Evolutionary conservation across 2,797 vertebrate genomes (phyloP).

Genomic region (Cygnus olor): DNA sequence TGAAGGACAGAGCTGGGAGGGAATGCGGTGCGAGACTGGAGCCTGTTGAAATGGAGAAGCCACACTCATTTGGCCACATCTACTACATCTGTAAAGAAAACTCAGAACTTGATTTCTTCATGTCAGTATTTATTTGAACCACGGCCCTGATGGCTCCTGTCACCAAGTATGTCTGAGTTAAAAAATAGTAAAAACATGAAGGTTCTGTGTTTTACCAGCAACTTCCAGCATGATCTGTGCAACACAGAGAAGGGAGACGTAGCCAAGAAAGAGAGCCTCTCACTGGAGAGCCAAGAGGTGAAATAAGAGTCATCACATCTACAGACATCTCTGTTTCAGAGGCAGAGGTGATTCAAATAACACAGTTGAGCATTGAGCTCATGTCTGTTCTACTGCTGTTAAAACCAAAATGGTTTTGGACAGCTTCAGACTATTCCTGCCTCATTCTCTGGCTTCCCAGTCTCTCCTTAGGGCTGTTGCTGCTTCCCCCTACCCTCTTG

Average conservation of each 20-base stretch:
- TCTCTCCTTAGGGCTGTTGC: not conserved
- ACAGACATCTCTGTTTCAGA: not conserved
- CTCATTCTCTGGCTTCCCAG: not conserved
- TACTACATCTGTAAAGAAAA: not conserved
- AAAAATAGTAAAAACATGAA: not conserved
- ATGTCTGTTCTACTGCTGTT: not conserved
- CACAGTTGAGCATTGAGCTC: not conserved
- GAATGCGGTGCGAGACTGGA: not conserved
- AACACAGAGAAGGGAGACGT: not conserved
- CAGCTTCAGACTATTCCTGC: not conserved
- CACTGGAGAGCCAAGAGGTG: not conserved
- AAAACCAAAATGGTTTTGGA: not conserved
- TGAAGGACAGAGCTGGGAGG: not conserved
- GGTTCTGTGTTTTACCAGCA: not conserved
- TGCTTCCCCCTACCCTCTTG: not conserved
- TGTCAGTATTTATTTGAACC: not conserved
- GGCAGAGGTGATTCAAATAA: not conserved
- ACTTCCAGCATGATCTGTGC: not conserved
- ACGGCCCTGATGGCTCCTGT: not conserved
- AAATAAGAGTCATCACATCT: not conserved
- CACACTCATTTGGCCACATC: not conserved
- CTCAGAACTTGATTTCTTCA: not conserved
- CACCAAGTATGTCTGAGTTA: not conserved
- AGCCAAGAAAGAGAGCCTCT: not conserved
- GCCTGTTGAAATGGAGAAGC: not conserved